phyloP scores from a whole-genome alignment of 2,797 vertebrate species.

The Hypotaenidia philippensis region DNA sequence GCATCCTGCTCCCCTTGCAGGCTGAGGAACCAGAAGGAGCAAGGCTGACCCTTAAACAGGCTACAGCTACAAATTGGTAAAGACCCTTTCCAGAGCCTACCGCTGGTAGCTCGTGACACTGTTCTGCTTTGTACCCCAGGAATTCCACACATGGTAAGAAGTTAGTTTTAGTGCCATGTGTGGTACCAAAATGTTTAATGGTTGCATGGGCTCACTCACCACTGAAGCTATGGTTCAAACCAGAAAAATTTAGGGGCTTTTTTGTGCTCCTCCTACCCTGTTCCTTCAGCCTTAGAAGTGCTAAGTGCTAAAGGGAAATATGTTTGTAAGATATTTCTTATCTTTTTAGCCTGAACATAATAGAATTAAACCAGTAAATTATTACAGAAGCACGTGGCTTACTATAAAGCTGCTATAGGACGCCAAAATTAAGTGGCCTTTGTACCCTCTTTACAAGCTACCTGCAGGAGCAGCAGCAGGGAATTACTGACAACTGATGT shows the following conservation, averaged over 20 bases:
- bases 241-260: background rate
- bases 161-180: background rate
- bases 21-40: background rate
- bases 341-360: background rate
- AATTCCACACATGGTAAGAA: background rate
- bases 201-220: background rate
- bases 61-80: rapidly evolving
- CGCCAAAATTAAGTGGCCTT: conserved; percentile 9
- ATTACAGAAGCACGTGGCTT: background rate
- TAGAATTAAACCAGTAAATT: background rate
- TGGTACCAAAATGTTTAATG: background rate
- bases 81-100: background rate
- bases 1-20: rapidly evolving
- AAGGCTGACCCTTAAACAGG: background rate
- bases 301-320: background rate
- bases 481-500: background rate
- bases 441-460: background rate
- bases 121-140: background rate
- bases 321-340: background rate
- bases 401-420: background rate
- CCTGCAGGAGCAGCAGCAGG: background rate
- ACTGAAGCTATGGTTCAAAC: background rate
- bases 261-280: background rate
- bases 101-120: background rate
- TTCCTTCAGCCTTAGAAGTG: background rate